Evolutionary conservation across 2,888 invertebrate species (phyloP), one percentile per base, ranked within the genome.

Genomic region (Drosophila mimetica): DNA sequence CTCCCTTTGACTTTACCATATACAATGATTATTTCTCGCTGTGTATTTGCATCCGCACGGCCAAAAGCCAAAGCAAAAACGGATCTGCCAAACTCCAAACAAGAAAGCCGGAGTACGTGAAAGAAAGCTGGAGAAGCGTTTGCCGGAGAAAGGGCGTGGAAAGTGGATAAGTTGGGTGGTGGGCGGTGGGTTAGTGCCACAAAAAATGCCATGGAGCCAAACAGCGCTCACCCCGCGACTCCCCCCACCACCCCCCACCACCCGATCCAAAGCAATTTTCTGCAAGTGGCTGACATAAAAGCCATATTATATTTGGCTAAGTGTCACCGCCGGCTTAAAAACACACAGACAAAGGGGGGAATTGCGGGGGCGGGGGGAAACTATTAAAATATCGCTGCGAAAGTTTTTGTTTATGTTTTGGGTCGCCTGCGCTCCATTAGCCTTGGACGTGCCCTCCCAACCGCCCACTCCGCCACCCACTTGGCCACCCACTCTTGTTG

Each of bases 291-390:
- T 82, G 82, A 82, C 82, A 82, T 86, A 86, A 82, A 82, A 82
- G 82, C 86, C 86, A 86, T 79, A 82, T 82, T 86, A 82, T 86
- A 82, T 82, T 83, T 82, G 86, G 82, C 86, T 79, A 82, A 82
- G 82, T 82, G 82, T 82, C 82, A 86, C 82, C 83, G 79, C 61
- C 77, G 82, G 80, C 83, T 64, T 64, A 66, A 69, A 76, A 58
- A 47, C 58, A 39, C 64, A 39, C 61, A 50, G 64, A 57, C 63
- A 18, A 39, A 37, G 39, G 52, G 22, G 14, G 25, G n/a, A n/a
- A 20, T n/a, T 18, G 50, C 25, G 28, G 34, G 13, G 3, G 4
- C 16, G 6, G 16, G 57, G 52, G 60, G 64, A 86, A 83, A 82
- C 81, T 86, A 86, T 82, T 83, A 82, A 86, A 82, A 82, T 71